Evolutionary conservation across 2,888 invertebrate genomes (phyloP), one percentile per base, ranked within the genome.

Genomic region (Imbricaverruca yamaguchii): DNA sequence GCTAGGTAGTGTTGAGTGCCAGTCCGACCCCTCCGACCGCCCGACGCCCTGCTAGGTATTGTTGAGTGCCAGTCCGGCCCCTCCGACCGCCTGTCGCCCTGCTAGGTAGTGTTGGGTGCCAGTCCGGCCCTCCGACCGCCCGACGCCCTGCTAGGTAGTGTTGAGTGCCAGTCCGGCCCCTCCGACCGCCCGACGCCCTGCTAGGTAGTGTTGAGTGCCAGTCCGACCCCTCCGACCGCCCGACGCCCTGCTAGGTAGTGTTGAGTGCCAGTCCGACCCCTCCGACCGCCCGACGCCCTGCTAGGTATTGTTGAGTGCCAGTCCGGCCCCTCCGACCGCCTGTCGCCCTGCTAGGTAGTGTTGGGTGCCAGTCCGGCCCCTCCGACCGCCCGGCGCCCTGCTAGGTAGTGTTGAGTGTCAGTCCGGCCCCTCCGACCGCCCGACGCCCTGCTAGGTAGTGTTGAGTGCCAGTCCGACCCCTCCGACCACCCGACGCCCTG

Each of bases 11-110:
- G n/a, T n/a, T n/a, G n/a, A n/a, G n/a, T n/a, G n/a, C n/a, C n/a
- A n/a, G n/a, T n/a, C n/a, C n/a, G 21, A 59, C 83, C 83, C 53
- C 80, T 83, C 23, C 61, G 79, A 53, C 83, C 82, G 6, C 81
- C 82, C 10, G 74, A 80, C 23, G 80, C 59, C 11, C 59, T 59
- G 59, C 39, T n/a, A n/a, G n/a, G n/a, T n/a, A n/a, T n/a, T n/a
- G n/a, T n/a, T n/a, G n/a, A n/a, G n/a, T n/a, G n/a, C n/a, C n/a
- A n/a, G n/a, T 84, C 57, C 80, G 82, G 7, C 83, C 83, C n/a
- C 80, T 83, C n/a, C 59, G 69, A 56, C 83, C 83, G 8, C 83
- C 83, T 7, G 79, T 77, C 55, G 80, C 82, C 25, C 78, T 83
- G 67, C 81, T 82, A 15, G 80, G 83, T 83, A 9, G 77, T 74